Conservation (phyloP, 2,797 vertebrate genomes). For the Stomatorhinus walkeri region DNA sequence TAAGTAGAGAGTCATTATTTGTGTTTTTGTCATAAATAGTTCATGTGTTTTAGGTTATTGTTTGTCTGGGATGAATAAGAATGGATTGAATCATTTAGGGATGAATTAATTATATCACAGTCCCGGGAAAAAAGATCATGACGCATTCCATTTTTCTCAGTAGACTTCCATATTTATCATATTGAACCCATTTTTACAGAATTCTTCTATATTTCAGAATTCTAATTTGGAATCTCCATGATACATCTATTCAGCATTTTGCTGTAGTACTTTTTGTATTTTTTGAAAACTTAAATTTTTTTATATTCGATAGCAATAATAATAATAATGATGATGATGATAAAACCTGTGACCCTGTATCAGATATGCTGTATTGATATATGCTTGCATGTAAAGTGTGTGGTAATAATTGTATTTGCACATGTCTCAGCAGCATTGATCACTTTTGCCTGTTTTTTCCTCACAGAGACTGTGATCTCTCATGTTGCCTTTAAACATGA, state of each 20-base stretch:
- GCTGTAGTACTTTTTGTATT: background rate
- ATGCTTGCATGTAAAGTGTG: background rate
- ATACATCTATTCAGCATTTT: background rate
- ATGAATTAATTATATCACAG: constrained; percentile 39
- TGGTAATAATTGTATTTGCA: background rate
- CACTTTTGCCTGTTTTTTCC: background rate
- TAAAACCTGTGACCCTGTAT: background rate
- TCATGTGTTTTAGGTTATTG: constrained; percentile 12
- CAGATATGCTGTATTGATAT: background rate
- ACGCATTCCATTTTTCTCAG: background rate
- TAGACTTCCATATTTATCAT: background rate
- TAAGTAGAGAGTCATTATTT: constrained; percentile 20
- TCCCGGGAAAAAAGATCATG: background rate
- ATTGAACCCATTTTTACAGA: background rate
- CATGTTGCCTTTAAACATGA: background rate
- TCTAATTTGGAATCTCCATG: background rate
- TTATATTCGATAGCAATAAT: background rate
- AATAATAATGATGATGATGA: background rate
- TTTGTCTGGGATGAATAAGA: constrained; percentile 6
- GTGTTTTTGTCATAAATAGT: constrained; percentile 18
- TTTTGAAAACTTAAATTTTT: background rate
- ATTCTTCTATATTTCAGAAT: background rate
- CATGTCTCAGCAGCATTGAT: background rate
- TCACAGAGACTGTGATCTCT: background rate
- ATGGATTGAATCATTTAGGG: constrained; percentile 35